Evolutionary conservation across 2,113 vertebrate species (phyloP).

Genomic region (Ardeotis arabs): DNA sequence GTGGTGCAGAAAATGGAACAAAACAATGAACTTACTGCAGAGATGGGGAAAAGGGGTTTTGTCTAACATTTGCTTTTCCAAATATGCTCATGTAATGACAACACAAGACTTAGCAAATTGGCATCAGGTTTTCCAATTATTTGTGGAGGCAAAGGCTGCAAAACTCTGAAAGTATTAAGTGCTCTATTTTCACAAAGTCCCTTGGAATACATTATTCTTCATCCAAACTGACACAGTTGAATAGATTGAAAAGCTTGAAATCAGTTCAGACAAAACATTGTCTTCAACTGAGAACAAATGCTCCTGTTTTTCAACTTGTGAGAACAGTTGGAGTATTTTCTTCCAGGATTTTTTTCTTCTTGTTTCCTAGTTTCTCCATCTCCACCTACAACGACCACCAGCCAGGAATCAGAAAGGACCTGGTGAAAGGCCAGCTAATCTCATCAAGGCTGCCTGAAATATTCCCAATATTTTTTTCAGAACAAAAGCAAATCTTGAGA

Average conservation of each 20-base stretch:
- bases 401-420: neutral
- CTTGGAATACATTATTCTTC: neutral
- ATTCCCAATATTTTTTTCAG: neutral
- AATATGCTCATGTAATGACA: fast-evolving
- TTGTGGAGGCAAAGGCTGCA: neutral
- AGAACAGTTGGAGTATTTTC: neutral
- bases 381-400: neutral
- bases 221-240: neutral
- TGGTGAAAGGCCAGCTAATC: neutral
- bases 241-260: neutral
- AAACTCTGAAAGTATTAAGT: neutral
- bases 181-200: neutral
- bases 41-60: neutral
- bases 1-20: neutral
- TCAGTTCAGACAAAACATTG: neutral
- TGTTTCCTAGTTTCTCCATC: neutral
- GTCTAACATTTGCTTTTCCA: neutral
- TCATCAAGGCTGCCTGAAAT: neutral
- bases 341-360: neutral
- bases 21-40: neutral
- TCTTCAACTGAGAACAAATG: neutral
- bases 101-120: neutral
- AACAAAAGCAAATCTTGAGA: neutral
- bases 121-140: neutral
- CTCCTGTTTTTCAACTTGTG: neutral